A percentile compares a stretch with the other conserved stretches of the same genome.
These are phyloP conservation scores for Teleogryllus oceanicus DNA, from an alignment of 2,888 invertebrate genomes.

Conservation along the genomic window DNA sequence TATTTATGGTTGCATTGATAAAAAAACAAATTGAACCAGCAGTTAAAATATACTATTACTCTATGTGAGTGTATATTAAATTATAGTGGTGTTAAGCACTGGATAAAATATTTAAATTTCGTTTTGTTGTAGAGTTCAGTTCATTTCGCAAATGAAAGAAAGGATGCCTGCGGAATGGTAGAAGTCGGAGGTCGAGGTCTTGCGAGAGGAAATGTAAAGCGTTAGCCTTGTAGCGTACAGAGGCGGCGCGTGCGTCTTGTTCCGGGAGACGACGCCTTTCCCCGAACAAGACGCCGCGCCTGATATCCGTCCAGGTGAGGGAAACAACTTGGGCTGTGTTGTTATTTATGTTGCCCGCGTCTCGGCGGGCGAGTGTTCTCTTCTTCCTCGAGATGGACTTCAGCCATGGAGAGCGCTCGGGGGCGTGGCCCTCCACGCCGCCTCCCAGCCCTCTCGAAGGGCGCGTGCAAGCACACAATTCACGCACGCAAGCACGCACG, in stretches of 20 bases:
- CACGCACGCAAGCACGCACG: too few species aligned
- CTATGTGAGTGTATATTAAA: slow-evolving; percentile 9
- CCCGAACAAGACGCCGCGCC: slow-evolving; percentile 24
- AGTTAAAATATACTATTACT: background rate
- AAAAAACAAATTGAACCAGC: background rate
- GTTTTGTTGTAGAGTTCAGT: background rate
- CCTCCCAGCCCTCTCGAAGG: too few species aligned
- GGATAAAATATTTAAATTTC: background rate
- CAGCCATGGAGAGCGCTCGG: background rate
- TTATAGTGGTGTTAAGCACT: slow-evolving; percentile 2
- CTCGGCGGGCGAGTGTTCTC: background rate
- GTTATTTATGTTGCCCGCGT: background rate
- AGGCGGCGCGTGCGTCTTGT: slow-evolving; percentile 22
- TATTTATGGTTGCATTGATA: slow-evolving; percentile 10
- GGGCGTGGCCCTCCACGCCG: too few species aligned
- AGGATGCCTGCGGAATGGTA: background rate
- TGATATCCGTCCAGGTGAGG: slow-evolving; percentile 24
- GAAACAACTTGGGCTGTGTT: slow-evolving; percentile 18
- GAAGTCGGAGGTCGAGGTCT: background rate
- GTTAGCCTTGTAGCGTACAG: slow-evolving; percentile 11
- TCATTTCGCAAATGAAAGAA: background rate
- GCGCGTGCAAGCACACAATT: too few species aligned
- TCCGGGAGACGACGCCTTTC: slow-evolving; percentile 22
- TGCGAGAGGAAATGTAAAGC: background rate
- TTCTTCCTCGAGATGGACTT: background rate